A percentile compares a stretch with the other conserved stretches of the same genome.
phyloP scores from a whole-genome alignment of 2,888 invertebrate genomes.

The Xestia c-nigrum region DNA sequence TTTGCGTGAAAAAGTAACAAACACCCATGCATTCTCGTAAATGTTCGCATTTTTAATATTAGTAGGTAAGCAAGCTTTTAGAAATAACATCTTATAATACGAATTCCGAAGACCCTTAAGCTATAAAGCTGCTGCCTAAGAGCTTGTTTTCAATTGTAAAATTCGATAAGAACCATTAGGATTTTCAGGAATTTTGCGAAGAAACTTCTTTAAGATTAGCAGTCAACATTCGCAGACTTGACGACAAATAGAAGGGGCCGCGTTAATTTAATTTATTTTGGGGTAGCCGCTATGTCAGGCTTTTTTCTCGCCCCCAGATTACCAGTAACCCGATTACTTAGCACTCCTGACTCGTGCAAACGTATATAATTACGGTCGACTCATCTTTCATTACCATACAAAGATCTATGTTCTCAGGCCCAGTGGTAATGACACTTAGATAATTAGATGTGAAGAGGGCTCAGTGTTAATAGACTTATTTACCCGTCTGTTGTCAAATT shows the following conservation, averaged over 20 bases:
- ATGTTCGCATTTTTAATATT: too few species aligned
- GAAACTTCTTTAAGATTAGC: slow-evolving; percentile 34
- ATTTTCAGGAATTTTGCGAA: slow-evolving; percentile 15
- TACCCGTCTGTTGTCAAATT: not conserved
- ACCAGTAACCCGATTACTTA: slow-evolving; percentile 73
- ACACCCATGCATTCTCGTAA: too few species aligned
- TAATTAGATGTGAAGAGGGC: slow-evolving; percentile 20
- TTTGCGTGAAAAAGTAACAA: too few species aligned
- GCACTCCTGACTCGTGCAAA: slow-evolving; percentile 71
- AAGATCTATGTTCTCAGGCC: slow-evolving; percentile 48
- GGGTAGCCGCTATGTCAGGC: slow-evolving; percentile 65
- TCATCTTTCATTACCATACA: slow-evolving; percentile 65
- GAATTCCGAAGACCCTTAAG: not conserved
- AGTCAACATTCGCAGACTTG: slow-evolving; percentile 38
- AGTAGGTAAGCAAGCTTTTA: not conserved
- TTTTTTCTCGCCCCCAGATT: slow-evolving; percentile 70
- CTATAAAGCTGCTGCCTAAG: not conserved
- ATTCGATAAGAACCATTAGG: slow-evolving; percentile 7
- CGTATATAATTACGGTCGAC: slow-evolving; percentile 70
- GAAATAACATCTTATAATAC: not conserved
- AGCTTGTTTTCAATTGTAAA: not conserved
- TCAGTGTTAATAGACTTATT: not conserved
- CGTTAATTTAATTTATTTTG: slow-evolving; percentile 74
- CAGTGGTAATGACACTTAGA: slow-evolving; percentile 24
- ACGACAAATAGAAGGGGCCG: slow-evolving; percentile 54